Percentiles rank a stretch among this genome's conserved stretches.
phyloP scores from a whole-genome alignment of 2,113 vertebrate genomes.

The Chloropsis hardwickii region DNA sequence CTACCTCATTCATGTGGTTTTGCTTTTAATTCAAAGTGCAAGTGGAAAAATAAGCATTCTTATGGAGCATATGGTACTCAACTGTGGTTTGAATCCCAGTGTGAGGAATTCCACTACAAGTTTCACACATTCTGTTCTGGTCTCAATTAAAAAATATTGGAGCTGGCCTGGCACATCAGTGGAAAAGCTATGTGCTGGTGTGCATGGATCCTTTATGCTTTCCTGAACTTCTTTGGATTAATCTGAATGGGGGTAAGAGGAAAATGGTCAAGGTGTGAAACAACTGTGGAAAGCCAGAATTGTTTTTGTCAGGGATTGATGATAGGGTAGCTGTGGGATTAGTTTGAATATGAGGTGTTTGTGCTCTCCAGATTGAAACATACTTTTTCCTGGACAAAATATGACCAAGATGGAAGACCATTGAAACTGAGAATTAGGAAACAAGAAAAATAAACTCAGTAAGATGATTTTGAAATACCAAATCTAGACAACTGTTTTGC shows the following conservation, averaged over 20 bases:
- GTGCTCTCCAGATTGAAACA: background rate
- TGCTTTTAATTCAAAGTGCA: constrained; percentile 2
- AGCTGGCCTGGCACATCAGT: background rate
- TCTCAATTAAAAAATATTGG: background rate
- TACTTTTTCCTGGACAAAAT: background rate
- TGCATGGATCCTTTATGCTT: background rate
- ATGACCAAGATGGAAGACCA: background rate
- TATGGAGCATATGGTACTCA: background rate
- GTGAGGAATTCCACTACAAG: background rate
- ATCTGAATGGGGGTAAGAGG: background rate
- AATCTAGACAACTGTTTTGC: background rate
- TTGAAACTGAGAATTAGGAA: background rate
- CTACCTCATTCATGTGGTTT: constrained; percentile 8
- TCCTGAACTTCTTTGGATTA: background rate
- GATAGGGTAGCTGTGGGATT: background rate
- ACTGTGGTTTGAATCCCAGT: background rate
- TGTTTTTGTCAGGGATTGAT: background rate
- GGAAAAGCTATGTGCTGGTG: background rate
- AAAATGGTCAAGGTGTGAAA: background rate
- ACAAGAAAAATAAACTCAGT: background rate
- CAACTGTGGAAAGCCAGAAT: background rate
- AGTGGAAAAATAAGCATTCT: constrained; percentile 3
- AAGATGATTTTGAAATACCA: background rate
- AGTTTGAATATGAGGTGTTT: background rate
- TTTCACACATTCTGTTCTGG: background rate